Evolutionary conservation across 1,140 invertebrate species (phyloP).

Genomic region (Drosophila oshimai): DNA sequence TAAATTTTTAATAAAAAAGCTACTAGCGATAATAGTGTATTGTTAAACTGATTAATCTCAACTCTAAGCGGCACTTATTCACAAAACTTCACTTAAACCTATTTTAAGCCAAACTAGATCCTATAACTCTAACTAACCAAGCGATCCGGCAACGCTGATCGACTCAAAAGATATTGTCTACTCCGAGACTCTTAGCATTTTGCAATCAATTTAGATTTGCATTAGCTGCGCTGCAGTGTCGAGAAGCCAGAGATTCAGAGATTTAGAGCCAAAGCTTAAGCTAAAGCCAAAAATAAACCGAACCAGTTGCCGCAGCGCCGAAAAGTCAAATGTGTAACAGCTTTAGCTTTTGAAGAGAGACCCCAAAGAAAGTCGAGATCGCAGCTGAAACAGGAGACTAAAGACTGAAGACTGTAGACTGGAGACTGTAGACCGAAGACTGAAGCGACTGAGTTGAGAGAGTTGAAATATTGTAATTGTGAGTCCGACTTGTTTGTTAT

Average conservation of each 20-base stretch:
- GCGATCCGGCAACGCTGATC: slow-evolving; percentile 40
- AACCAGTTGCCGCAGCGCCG: slow-evolving; percentile 37
- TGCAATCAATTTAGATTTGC: slow-evolving; percentile 79
- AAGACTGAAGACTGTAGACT: slow-evolving; percentile 7
- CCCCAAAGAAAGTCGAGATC: slow-evolving; percentile 40
- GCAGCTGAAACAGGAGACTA: neutral
- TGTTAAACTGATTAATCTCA: neutral
- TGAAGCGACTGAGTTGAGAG: slow-evolving; percentile 36
- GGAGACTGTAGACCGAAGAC: slow-evolving; percentile 15
- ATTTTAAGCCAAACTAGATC: neutral
- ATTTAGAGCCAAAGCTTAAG: no score
- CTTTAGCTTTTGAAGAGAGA: slow-evolving; percentile 11
- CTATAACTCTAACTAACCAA: neutral
- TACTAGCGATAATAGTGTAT: no score
- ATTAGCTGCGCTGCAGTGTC: slow-evolving; percentile 54
- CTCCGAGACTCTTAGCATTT: slow-evolving; percentile 61
- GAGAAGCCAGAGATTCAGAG: slow-evolving; percentile 8
- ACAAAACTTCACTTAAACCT: neutral
- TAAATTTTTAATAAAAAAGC: no score
- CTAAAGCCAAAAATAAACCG: slow-evolving; percentile 39
- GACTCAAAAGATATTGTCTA: slow-evolving; percentile 34
- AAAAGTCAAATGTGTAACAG: slow-evolving; percentile 50
- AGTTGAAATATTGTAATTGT: slow-evolving; percentile 77
- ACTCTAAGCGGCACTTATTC: no score
- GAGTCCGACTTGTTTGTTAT: slow-evolving; percentile 67